Evolutionary conservation across 92 coral and sea anemone genomes (phyloP), one percentile per base, ranked within the genome.

Genomic region (Actinernus sp.): DNA sequence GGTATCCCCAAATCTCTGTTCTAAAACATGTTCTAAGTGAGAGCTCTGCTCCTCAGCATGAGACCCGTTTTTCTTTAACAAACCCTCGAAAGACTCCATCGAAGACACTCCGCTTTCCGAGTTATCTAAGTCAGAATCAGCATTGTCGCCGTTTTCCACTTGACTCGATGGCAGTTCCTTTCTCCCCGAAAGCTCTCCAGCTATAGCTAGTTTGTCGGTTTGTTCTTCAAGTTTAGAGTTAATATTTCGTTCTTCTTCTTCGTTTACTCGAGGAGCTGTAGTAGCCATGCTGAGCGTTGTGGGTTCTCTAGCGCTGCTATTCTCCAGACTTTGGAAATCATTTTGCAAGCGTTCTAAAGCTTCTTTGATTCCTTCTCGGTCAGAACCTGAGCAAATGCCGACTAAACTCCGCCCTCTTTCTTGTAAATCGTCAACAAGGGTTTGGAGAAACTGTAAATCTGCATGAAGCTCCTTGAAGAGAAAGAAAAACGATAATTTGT

Each of bases 41-140:
- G 32, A 38, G 26, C 37, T 63, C n/a, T 65, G 81, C 10, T 61
- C 68, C 1, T 64, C 16, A n/a, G 34, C 49, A 26, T 81, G 62
- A 34, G 59, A 66, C 47, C 58, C 76, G n/a, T 71, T 73, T 30
- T 71, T 84, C 11, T 58, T 74, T 11, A 85, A 46, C 14, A 86
- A 32, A 10, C 89, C 88, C 37, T 90, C 97, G 25, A 90, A 81
- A 13, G 97, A 90, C 53, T 90, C 97, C 97, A 90, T 90, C 14
- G 97, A 90, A 1, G 97, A 90, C 9, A 90, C 97, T 1, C 97
- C 97, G 37, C 97, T 90, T 50, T 90, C 97, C 2, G 88, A 78
- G 43, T 89, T 89, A 56, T 76, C 96, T 49, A 81, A 47, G 55
- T 90, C 97, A 31, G 92, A 89, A 30, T 85, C 92, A 12, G 63